Evolutionary conservation across 2,797 vertebrate species (phyloP), one percentile per base, ranked within the genome.

Genomic region (Oreochromis mossambicus): DNA sequence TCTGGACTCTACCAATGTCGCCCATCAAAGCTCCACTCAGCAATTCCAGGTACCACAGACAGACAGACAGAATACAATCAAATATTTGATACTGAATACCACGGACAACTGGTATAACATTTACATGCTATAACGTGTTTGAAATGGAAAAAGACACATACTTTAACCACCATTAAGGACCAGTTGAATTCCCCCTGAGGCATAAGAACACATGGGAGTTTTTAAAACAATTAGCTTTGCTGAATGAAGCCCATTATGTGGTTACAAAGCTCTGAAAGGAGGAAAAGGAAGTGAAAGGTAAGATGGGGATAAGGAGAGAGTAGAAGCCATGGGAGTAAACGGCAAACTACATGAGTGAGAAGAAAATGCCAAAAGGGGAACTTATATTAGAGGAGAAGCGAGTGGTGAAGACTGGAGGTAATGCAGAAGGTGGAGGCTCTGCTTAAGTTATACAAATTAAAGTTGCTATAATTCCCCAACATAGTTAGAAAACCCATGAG

Each of bases 181-280:
- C 21, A 9, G 79, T 88, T 86, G 61, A 80, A 84, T 84, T 84
- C 82, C 85, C 46, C 78, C 34, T 54, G 78, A 84, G 56, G 58
- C 78, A 84, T 21, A 56, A 52, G 76, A 90, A 93, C 94, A 95
- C 91, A 94, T 94, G 92, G 92, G 88, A 92, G 84, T 93, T 94
- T 94, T 94, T 94, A 92, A 94, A 92, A 91, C 92, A 95, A 94
- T 95, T 95, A 95, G 79, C 89, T 76, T 75, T 2, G 21, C 86
- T 87, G 21, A 95, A 95, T 93, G 85, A 88, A 91, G 36, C 66
- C 88, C 87, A 95, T 96, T 95, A 95, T 93, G 93, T 94, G 68
- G 92, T 95, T 94, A 91, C 55, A 82, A 82, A 84, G 87, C 92
- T 94, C 92, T 93, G 83, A 93, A 48, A 83, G 89, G 82, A 91